A percentile compares a stretch with the other conserved stretches of the same genome.
phyloP scores from a whole-genome alignment of 2,113 vertebrate genomes.

The Cercopithecus mona region DNA sequence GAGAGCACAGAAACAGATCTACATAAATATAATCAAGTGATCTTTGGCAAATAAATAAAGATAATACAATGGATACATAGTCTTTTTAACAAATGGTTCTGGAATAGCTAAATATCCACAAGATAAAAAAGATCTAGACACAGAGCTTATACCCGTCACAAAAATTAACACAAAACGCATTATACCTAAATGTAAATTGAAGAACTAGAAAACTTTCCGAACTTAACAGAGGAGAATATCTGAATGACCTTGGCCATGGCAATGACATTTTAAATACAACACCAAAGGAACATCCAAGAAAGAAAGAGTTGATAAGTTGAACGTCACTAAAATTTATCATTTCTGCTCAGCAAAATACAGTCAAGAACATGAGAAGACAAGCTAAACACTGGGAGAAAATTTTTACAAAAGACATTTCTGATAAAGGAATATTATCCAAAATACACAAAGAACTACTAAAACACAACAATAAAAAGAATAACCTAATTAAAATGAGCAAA shows the following conservation, averaged over 20 bases:
- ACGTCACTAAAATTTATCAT: not conserved
- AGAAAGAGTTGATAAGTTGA: not conserved
- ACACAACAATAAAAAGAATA: not conserved
- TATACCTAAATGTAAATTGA: not conserved
- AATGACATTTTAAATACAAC: not conserved
- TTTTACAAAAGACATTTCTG: not conserved
- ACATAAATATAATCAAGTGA: not conserved
- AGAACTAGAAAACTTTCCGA: not conserved
- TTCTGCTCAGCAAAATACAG: not conserved
- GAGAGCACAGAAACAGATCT: not conserved
- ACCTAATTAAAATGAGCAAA: not conserved
- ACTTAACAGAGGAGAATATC: not conserved
- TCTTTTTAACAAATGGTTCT: not conserved
- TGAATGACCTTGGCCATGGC: too few species aligned
- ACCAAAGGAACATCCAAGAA: not conserved
- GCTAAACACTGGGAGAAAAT: not conserved
- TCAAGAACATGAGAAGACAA: not conserved
- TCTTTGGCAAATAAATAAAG: not conserved
- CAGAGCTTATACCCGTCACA: not conserved
- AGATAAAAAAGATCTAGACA: not conserved
- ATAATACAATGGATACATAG: not conserved
- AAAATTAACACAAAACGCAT: not conserved
- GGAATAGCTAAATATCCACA: not conserved
- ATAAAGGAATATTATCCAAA: not conserved
- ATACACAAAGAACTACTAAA: not conserved